These are phyloP conservation scores for Mythimna loreyi DNA, from an alignment of 2,888 invertebrate genomes.

Conservation along the genomic window DNA sequence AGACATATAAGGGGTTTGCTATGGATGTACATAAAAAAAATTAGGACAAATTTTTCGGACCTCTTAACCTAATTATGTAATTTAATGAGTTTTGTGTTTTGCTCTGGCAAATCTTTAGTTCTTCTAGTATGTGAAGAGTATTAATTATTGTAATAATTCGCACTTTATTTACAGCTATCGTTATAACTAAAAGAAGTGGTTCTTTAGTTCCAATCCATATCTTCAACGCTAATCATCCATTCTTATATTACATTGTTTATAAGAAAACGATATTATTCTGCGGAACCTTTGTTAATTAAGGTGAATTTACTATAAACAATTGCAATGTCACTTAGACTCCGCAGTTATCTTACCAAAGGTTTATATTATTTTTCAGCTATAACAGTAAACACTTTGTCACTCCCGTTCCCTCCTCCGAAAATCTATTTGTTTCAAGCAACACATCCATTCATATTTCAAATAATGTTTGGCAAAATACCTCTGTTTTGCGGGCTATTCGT, in stretches of 20 bases:
- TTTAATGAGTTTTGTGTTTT: not conserved
- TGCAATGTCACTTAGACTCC: conserved; percentile 27
- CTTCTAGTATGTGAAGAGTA: not conserved
- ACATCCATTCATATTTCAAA: conserved; percentile 45
- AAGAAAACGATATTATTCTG: conserved; percentile 54
- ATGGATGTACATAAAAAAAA: no score
- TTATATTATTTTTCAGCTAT: conserved; percentile 31
- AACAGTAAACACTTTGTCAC: conserved; percentile 10
- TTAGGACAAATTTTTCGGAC: no score
- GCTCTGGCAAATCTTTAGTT: not conserved
- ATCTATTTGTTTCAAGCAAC: conserved; percentile 52
- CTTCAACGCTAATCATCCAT: conserved; percentile 65
- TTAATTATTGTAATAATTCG: conserved; percentile 12
- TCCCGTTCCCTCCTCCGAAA: conserved; percentile 22
- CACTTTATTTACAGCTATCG: conserved; percentile 35
- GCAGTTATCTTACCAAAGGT: not conserved
- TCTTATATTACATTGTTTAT: conserved; percentile 56
- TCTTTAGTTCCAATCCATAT: conserved; percentile 29
- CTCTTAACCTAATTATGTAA: not conserved
- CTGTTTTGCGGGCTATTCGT: conserved; percentile 47
- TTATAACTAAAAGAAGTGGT: conserved; percentile 41
- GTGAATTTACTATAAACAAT: conserved; percentile 14
- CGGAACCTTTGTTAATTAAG: conserved; percentile 55
- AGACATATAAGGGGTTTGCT: no score
- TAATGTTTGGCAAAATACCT: conserved; percentile 34